A percentile compares a stretch with the other conserved stretches of the same genome.
These are phyloP conservation scores for Branchinecta sandiegonensis DNA, from an alignment of 2,888 invertebrate genomes.

Conservation along the genomic window DNA sequence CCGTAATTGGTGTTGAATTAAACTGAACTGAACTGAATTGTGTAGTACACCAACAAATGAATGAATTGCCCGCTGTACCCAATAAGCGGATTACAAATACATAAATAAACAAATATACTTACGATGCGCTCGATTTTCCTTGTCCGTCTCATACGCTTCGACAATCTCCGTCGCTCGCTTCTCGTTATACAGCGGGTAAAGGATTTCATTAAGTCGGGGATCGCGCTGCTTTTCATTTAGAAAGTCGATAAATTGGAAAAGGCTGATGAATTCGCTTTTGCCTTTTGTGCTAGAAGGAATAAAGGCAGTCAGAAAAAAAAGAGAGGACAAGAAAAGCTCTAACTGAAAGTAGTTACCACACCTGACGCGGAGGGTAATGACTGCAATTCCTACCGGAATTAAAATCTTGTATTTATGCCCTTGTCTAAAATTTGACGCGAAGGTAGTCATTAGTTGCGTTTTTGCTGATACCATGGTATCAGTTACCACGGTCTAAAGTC, in stretches of 20 bases:
- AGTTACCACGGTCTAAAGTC: too few relatives aligned
- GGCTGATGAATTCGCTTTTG: constrained; percentile 68
- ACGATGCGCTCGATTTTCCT: constrained; percentile 56
- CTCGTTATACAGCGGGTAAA: constrained; percentile 91
- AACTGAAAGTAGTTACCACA: not conserved
- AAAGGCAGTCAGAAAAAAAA: constrained; percentile 8
- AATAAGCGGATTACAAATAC: too few relatives aligned
- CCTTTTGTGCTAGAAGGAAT: constrained; percentile 59
- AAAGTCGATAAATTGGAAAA: constrained; percentile 78
- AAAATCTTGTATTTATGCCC: too few relatives aligned
- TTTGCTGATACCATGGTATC: too few relatives aligned
- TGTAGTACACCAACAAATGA: too few relatives aligned
- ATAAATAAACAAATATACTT: constrained; percentile 31
- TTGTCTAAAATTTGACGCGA: too few relatives aligned
- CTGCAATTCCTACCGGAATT: too few relatives aligned
- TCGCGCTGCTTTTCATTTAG: constrained; percentile 95
- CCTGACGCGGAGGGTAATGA: too few relatives aligned
- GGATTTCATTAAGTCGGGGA: constrained; percentile 93
- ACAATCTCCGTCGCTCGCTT: constrained; percentile 86
- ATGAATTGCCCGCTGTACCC: too few relatives aligned
- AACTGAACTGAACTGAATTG: too few relatives aligned
- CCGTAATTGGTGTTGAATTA: too few relatives aligned
- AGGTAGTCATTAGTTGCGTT: too few relatives aligned
- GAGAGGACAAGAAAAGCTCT: constrained; percentile 13
- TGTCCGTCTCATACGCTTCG: constrained; percentile 74